Evolutionary conservation across 2,888 invertebrate genomes (phyloP), one percentile per base, ranked within the genome.

Genomic region (Lasioglossum villosulum): DNA sequence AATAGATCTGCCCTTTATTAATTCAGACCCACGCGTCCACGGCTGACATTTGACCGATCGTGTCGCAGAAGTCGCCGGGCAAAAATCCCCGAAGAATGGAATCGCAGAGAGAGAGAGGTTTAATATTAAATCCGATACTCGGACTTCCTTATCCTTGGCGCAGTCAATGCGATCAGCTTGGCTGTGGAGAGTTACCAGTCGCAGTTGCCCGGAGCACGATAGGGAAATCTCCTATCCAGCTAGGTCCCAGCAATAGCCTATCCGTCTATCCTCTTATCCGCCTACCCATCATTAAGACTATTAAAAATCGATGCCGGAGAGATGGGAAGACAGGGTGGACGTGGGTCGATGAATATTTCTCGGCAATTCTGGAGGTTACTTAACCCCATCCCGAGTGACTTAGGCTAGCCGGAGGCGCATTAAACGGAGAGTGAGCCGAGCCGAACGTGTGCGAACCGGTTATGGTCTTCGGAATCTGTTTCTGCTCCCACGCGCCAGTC

Each of bases 401-500:
- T 86, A 71, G 59, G 82, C 86, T 87, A 86, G 87, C 90, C 88
- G 83, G 78, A 74, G 91, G 91, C 89, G 88, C 80, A 80, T 80
- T 86, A 89, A 89, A 85, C 89, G 83, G 8, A 83, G 76, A 82
- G 59, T 14, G 59, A 59, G 59, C 27, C 14, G 59, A 16, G 27
- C 5, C 59, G 27, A 59, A 52, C 82, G 84, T 85, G 86, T 80
- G 89, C 90, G 88, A 91, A 91, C 90, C 90, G 90, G 90, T 91
- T 91, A 90, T 84, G 90, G 88, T 75, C 89, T 83, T 39, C 89
- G 91, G 92, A 92, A 93, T 92, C 92, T 90, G 93, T 92, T 93
- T 92, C 91, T 91, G 91, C 92, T 93, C 93, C 93, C 93, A 92
- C 93, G 92, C 93, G 92, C 87, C 89, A 45, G 19, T 63, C 80